Evolutionary conservation across 2,888 invertebrate species (phyloP).

Genomic region (Saturnia pavonia): DNA sequence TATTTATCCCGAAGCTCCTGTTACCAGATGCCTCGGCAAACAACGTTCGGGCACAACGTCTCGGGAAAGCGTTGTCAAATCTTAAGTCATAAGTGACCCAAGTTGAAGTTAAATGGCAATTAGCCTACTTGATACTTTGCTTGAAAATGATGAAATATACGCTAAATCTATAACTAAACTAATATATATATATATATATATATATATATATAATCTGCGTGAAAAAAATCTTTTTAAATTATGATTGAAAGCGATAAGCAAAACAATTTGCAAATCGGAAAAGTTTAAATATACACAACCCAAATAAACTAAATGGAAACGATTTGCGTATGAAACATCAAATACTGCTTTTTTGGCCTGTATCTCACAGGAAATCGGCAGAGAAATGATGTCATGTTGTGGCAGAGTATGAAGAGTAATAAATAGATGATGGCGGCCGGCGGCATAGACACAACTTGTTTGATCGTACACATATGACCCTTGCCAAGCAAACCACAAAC

Average conservation of each 20-base stretch:
- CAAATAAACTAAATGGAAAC: slow-evolving; percentile 5
- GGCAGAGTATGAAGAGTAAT: slow-evolving; percentile 16
- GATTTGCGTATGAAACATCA: slow-evolving; percentile 1
- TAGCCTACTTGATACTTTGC: not conserved
- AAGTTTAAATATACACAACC: slow-evolving; percentile 2
- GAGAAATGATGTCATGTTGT: slow-evolving; percentile 12
- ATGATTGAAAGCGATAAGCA: not conserved
- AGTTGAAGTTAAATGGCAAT: not conserved
- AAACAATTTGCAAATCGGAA: not conserved
- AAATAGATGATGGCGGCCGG: slow-evolving; percentile 36
- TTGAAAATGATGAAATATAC: not conserved
- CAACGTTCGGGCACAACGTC: not conserved
- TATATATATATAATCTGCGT: not conserved
- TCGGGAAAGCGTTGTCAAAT: not conserved
- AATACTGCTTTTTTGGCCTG: slow-evolving; percentile 13
- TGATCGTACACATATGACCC: slow-evolving; percentile 36
- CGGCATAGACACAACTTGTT: slow-evolving; percentile 45
- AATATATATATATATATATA: too few relatives aligned
- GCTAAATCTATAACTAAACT: not conserved
- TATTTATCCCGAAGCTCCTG: not conserved
- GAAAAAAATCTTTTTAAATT: not conserved
- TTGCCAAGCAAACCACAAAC: slow-evolving; percentile 38
- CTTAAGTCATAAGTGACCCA: not conserved
- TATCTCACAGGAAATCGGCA: slow-evolving; percentile 6
- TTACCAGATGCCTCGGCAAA: not conserved